Evolutionary conservation across 2,113 vertebrate genomes (phyloP).

Genomic region (Corythornis vintsioides): DNA sequence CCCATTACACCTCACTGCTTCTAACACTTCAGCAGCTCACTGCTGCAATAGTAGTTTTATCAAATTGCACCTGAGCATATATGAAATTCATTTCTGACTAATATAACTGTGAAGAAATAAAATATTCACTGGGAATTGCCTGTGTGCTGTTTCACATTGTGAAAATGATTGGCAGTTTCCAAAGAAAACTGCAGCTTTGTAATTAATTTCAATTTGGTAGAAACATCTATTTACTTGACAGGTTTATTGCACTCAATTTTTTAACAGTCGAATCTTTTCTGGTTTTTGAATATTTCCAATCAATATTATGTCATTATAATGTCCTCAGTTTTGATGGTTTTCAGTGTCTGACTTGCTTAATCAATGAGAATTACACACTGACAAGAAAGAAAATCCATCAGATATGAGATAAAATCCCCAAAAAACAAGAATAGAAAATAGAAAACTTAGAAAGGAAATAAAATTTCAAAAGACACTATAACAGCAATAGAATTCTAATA

Average conservation of each 20-base stretch:
- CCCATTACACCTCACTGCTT: background rate
- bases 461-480: background rate
- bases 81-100: background rate
- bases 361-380: background rate
- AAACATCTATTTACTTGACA: conserved; percentile 28
- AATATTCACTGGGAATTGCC: background rate
- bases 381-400: background rate
- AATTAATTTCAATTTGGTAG: conserved; percentile 34
- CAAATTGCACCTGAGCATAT: background rate
- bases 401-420: background rate
- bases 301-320: background rate
- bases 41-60: background rate
- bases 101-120: background rate
- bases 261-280: background rate
- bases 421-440: background rate
- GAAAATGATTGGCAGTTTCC: background rate
- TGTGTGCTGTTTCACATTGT: background rate
- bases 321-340: background rate
- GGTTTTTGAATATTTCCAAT: background rate
- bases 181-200: background rate
- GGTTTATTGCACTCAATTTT: conserved; percentile 1
- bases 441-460: background rate
- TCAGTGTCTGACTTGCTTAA: background rate
- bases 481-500: background rate
- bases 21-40: background rate